Conservation (phyloP, 2,888 invertebrate species). For the Trissoscelio sp. region DNA sequence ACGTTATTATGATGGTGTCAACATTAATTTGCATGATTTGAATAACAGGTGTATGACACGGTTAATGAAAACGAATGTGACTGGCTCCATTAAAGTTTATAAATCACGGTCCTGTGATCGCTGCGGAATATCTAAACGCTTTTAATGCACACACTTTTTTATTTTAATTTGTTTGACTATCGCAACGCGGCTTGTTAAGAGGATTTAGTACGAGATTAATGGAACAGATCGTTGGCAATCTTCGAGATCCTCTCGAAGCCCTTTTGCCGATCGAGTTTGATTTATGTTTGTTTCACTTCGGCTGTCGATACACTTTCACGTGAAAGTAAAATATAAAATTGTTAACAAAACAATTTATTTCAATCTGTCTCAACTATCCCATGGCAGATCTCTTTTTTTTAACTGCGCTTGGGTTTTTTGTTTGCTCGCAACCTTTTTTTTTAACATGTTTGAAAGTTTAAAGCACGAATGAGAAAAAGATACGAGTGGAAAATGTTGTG, state of each 20-base stretch:
- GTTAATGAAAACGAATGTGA: conserved; percentile 48
- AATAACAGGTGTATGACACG: conserved; percentile 50
- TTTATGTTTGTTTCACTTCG: background rate
- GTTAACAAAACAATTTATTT: background rate
- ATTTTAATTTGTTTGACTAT: conserved; percentile 8
- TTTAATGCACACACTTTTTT: background rate
- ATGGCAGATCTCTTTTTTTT: background rate
- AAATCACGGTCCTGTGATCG: conserved; percentile 24
- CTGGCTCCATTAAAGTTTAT: conserved; percentile 27
- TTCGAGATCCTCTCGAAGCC: background rate
- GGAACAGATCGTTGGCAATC: background rate
- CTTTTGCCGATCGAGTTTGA: background rate
- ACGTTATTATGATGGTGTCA: conserved; percentile 47
- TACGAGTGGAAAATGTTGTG: background rate
- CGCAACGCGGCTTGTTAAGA: background rate
- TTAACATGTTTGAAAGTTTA: background rate
- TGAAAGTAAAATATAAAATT: background rate
- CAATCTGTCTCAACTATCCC: background rate
- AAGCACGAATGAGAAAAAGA: background rate
- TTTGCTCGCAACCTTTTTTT: too few species aligned
- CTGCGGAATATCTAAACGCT: background rate
- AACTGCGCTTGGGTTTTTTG: background rate
- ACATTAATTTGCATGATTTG: conserved; percentile 53
- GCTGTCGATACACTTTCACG: too few species aligned
- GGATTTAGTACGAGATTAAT: conserved; percentile 14